phyloP scores from a whole-genome alignment of 2,888 invertebrate species.

The Drosophila meridionalis region DNA sequence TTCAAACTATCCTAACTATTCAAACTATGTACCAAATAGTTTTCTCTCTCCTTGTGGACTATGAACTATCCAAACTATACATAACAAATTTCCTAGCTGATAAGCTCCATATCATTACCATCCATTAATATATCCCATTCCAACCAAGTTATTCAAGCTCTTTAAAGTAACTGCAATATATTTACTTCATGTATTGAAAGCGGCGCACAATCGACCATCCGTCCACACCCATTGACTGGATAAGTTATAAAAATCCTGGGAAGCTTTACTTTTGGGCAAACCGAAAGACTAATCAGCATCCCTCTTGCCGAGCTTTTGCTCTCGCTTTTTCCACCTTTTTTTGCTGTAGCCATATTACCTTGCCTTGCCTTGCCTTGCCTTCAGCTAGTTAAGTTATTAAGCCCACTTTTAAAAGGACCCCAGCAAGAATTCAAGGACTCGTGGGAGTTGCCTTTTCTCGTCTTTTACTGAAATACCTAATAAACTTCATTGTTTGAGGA shows the following conservation, averaged over 20 bases:
- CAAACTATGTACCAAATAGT: neutral
- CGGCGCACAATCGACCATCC: neutral
- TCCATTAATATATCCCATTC: neutral
- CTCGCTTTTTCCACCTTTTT: neutral
- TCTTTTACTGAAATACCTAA: constrained; percentile 43
- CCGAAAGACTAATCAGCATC: constrained; percentile 13
- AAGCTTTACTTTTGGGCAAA: neutral
- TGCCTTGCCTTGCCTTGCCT: constrained; percentile 1
- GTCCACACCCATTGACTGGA: neutral
- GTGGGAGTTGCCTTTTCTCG: constrained; percentile 19
- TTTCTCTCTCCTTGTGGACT: neutral
- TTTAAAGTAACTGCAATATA: neutral
- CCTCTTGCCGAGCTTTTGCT: neutral
- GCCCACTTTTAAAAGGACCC: constrained; percentile 23
- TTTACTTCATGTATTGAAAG: neutral
- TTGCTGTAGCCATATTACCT: neutral
- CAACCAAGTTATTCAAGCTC: neutral
- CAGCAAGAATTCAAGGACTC: constrained; percentile 18
- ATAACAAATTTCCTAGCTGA: neutral
- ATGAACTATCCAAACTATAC: neutral
- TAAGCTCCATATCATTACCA: neutral
- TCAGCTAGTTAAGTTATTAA: constrained; percentile 16
- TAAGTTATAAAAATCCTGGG: neutral
- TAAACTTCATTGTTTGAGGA: constrained; percentile 59
- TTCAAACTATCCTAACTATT: no score